phyloP scores from a whole-genome alignment of 1,140 invertebrate genomes.

The Eupristina koningsbergeri region DNA sequence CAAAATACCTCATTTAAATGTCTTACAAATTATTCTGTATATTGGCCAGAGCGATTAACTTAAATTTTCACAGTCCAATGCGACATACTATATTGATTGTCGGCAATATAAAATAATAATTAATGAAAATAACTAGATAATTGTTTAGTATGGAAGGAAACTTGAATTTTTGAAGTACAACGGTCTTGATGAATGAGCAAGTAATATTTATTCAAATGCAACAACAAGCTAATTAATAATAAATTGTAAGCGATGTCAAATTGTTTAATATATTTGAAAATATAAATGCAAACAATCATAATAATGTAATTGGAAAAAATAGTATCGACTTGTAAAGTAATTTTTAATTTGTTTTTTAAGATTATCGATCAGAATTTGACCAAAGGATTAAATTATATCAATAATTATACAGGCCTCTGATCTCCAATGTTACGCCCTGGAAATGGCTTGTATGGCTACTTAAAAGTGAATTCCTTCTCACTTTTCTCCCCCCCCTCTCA shows the following conservation, averaged over 20 bases:
- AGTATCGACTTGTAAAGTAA: too few relatives aligned
- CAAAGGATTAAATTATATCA: background rate
- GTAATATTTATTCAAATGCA: too few relatives aligned
- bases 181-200: too few relatives aligned
- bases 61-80: background rate
- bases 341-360: background rate
- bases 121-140: too few relatives aligned
- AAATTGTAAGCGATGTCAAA: too few relatives aligned
- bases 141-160: too few relatives aligned
- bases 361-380: background rate
- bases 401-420: background rate
- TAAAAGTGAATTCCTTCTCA: conserved; percentile 36
- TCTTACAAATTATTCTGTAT: background rate
- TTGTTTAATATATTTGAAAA: too few relatives aligned
- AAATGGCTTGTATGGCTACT: conserved; percentile 47
- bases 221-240: too few relatives aligned
- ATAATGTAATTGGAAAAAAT: too few relatives aligned
- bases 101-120: background rate
- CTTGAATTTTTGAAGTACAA: too few relatives aligned
- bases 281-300: too few relatives aligned
- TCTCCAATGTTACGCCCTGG: background rate
- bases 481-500: background rate
- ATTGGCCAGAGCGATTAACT: background rate
- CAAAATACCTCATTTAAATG: background rate
- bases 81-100: background rate